Percentiles rank a stretch among this genome's conserved stretches.
These are phyloP conservation scores for Phalacrocorax carbo DNA, from an alignment of 2,113 vertebrate genomes.

Conservation along the genomic window DNA sequence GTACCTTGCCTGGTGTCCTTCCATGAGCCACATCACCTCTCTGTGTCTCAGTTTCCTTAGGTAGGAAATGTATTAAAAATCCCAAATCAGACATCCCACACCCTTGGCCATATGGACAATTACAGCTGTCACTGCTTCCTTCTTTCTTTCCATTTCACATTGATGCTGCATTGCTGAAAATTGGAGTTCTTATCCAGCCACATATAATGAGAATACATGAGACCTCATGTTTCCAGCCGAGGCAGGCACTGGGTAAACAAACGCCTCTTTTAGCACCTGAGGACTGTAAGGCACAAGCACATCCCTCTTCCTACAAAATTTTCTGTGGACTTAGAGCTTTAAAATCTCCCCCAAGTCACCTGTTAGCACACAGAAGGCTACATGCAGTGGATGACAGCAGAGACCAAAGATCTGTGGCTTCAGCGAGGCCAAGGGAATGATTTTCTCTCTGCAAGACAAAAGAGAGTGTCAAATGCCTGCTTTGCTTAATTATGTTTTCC, in stretches of 20 bases:
- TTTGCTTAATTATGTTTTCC: neutral
- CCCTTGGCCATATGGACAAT: neutral
- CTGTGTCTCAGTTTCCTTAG: neutral
- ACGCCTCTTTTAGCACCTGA: neutral
- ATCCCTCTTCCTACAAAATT: neutral
- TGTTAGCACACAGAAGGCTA: neutral
- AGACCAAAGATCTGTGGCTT: neutral
- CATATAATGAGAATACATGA: neutral
- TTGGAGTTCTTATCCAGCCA: neutral
- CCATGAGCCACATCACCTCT: fast-evolving
- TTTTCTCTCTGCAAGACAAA: neutral
- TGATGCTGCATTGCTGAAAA: neutral
- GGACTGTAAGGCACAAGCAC: neutral
- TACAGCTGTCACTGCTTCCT: neutral
- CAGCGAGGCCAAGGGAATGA: neutral
- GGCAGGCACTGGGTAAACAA: neutral
- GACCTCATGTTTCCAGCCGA: neutral
- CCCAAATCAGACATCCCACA: neutral
- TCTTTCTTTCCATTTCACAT: neutral
- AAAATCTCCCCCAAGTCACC: neutral
- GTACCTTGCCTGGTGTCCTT: neutral
- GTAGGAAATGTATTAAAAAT: neutral
- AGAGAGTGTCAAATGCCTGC: neutral
- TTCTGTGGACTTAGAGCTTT: neutral
- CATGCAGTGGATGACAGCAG: neutral